Evolutionary conservation across 2,797 vertebrate species (phyloP).

Genomic region (Eulemur coronatus): DNA sequence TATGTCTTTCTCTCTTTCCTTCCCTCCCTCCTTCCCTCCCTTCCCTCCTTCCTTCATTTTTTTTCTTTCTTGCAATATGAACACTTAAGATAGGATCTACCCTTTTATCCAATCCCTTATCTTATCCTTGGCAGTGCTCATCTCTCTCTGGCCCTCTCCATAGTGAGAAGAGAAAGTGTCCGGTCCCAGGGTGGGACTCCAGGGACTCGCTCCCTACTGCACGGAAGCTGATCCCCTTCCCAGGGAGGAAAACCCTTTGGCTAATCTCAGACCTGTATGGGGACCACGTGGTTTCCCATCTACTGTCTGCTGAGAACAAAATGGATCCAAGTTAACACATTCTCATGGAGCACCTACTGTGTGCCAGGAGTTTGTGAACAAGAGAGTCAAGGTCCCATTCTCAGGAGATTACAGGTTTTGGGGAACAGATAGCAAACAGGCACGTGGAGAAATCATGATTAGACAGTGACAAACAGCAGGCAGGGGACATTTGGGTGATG

Average conservation of each 20-base stretch:
- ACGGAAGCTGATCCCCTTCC: background rate
- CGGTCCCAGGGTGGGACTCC: no score
- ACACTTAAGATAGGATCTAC: background rate
- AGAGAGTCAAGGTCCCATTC: no score
- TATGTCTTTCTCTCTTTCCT: background rate
- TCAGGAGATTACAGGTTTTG: background rate
- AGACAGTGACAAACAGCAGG: no score
- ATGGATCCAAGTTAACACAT: fast-evolving
- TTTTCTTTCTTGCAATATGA: background rate
- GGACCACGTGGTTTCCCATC: background rate
- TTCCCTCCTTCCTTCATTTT: no score
- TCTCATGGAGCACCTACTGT: background rate
- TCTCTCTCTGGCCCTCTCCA: background rate
- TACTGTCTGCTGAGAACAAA: background rate
- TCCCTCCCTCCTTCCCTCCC: background rate
- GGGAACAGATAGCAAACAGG: background rate
- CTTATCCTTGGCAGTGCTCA: background rate
- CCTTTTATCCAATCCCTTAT: background rate
- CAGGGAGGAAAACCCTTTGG: background rate
- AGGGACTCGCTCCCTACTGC: fast-evolving
- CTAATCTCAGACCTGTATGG: background rate
- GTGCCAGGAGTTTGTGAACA: background rate
- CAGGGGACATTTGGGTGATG: background rate
- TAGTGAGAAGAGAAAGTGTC: background rate
- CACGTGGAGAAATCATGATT: fast-evolving